Evolutionary conservation across 1,140 invertebrate genomes (phyloP).

Genomic region (Apis florea): DNA sequence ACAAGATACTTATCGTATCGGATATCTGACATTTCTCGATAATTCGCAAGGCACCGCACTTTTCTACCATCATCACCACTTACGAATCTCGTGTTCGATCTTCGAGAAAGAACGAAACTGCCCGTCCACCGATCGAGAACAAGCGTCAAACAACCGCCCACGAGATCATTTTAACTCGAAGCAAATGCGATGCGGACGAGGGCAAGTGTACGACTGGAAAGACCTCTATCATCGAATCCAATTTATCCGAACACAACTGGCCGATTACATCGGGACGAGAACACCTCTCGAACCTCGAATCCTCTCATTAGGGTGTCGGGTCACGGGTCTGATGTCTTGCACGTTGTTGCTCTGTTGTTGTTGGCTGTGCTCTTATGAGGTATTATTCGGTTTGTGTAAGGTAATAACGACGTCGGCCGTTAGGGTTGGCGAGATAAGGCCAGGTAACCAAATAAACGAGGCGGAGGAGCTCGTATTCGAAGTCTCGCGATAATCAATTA

Average conservation of each 20-base stretch:
- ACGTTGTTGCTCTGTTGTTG: constrained; percentile 65
- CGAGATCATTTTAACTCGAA: constrained; percentile 19
- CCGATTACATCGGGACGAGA: constrained; percentile 67
- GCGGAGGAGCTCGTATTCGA: constrained; percentile 14
- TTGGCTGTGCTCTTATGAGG: constrained; percentile 36
- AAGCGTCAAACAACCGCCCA: constrained; percentile 25
- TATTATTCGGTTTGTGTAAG: constrained; percentile 52
- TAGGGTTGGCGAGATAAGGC: constrained; percentile 60
- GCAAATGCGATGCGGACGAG: constrained; percentile 18
- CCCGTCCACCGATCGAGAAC: constrained; percentile 1
- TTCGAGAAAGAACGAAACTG: neutral
- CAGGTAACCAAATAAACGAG: constrained; percentile 65
- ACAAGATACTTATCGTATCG: too few species aligned
- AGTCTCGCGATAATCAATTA: constrained; percentile 48
- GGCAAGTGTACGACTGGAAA: constrained; percentile 21
- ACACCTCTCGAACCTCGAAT: constrained; percentile 28
- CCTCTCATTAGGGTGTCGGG: constrained; percentile 70
- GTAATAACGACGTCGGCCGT: constrained; percentile 57
- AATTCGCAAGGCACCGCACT: constrained; percentile 7
- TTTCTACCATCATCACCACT: neutral
- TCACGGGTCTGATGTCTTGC: constrained; percentile 71
- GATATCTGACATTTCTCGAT: neutral
- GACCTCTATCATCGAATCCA: constrained; percentile 65
- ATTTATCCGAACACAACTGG: constrained; percentile 71
- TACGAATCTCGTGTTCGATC: neutral